Evolutionary conservation across 2,113 vertebrate genomes (phyloP).

Genomic region (Setophaga petechia): DNA sequence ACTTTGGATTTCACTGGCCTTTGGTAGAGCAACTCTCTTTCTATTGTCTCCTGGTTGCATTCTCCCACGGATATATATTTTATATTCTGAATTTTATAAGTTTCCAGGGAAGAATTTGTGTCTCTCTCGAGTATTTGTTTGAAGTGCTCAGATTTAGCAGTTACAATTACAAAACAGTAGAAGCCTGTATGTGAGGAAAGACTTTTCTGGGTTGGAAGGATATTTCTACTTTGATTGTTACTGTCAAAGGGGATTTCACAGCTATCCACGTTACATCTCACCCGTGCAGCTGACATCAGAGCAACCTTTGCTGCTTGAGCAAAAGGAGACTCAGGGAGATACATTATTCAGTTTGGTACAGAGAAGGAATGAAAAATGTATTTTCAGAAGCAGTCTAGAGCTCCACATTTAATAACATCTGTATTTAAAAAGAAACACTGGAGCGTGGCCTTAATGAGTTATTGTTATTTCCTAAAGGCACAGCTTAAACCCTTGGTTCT

Average conservation of each 20-base stretch:
- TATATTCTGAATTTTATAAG: background rate
- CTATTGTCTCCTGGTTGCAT: background rate
- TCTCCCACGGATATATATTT: background rate
- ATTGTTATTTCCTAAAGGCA: constrained; percentile 5
- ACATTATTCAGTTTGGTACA: background rate
- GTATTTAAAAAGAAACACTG: background rate
- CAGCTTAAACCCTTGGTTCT: background rate
- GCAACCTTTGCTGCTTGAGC: constrained; percentile 3
- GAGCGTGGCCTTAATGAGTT: background rate
- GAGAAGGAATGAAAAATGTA: background rate
- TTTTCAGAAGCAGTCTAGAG: background rate
- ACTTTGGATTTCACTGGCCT: background rate
- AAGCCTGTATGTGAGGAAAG: background rate
- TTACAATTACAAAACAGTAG: background rate
- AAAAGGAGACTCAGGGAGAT: background rate
- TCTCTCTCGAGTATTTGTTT: background rate
- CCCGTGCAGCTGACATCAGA: background rate
- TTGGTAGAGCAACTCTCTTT: background rate
- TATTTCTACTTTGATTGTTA: constrained; percentile 23
- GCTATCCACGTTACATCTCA: background rate
- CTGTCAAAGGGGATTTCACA: constrained; percentile 46
- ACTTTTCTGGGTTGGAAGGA: background rate
- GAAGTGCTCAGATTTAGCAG: background rate
- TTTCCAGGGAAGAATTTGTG: background rate
- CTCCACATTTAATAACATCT: background rate